Base-by-base conservation (phyloP, 2,888 invertebrate species). In the Punctoribates punctum region DNA sequence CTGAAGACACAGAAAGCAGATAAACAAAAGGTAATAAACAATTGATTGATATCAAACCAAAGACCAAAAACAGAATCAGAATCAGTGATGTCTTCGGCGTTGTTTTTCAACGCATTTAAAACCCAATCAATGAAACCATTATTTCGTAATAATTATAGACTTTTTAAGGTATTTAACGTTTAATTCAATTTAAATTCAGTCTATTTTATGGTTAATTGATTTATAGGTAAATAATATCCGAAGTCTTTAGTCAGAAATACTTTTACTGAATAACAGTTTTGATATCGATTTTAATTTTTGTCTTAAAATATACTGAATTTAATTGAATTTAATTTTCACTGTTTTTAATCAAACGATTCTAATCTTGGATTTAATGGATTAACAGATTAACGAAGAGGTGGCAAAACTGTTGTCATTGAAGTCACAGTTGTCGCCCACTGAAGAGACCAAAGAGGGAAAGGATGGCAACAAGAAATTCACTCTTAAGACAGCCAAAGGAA, bases 361-460 rank as follows among this genome's bases (percentile, higher is more conserved):
- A 11, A 20, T 20, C 20, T 20, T n/a, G 3, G n/a, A 9, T 34
- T 34, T 34, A 34, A 5, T 34, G 8, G 11, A 29, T 74, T 4
- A 29, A 67, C 85, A 96, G 95, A 91, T 96, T 81, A 88, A 90
- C 84, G 90, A 91, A 82, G 93, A 94, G 85, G 91, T 95, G 51
- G 87, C 90, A 0, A 93, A 92, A 82, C 86, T 96, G 74, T 84
- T 94, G 79, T 89, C 90, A 75, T 84, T 94, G 60, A 96, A 95
- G 86, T 88, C 90, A 2, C 89, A 91, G 82, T 83, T 93, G 29
- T 20, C 27, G 23, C 54, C 72, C 6, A 42, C 11, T 1, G 72
- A 48, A 2, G 70, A 38, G n/a, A 65, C n/a, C 65, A 34, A 25
- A 42, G 42, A 42, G 3, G 65, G 38, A 34, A 65, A 34, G 38